Evolutionary conservation across 1,140 invertebrate genomes (phyloP), one percentile per base, ranked within the genome.

Genomic region (Cotesia vestalis): DNA sequence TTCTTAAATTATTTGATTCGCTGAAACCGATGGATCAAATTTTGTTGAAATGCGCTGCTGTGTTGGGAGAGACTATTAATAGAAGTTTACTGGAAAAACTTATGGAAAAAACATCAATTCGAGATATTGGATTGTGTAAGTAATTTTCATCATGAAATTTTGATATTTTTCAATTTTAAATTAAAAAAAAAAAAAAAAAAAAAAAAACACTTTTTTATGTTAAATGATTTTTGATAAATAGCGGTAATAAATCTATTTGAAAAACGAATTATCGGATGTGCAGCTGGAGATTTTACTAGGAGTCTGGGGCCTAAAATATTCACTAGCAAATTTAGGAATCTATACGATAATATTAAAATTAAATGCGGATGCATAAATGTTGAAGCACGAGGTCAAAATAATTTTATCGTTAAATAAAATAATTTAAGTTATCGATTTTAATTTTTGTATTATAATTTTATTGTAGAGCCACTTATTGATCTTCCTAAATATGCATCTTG

Each of bases 401-500:
- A 27, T 27, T 2, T 27, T 27, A 27, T 27, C 1, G 27, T 27
- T 27, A 27, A 27, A 75, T 59, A 11, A 3, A 12, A 34, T 34
- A n/a, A 11, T 61, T n/a, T 46, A 66, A 66, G 63, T 60, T 66
- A 61, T 62, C 38, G 40, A 72, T 61, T 68, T 74, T 62, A n/a
- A 64, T 74, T 72, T 73, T 70, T 69, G 69, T 36, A 77, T 73
- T 55, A 14, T 66, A 35, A 61, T 69, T 66, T n/a, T 35, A n/a
- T 46, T 40, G 1, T 34, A 66, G 83, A 78, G 34, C 67, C 70
- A 40, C 71, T 84, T 11, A 27, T 60, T 4, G 88, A 90, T 77
- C 77, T 91, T 17, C 90, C 90, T 1, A 82, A 80, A 74, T 90
- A 91, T 60, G 89, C 90, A 3, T 89, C 87, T 46, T 91, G 90